Percentiles rank a stretch among this genome's conserved stretches.
These are phyloP conservation scores for Balanococcus diminutus DNA, from an alignment of 2,888 invertebrate species.

Conservation along the genomic window DNA sequence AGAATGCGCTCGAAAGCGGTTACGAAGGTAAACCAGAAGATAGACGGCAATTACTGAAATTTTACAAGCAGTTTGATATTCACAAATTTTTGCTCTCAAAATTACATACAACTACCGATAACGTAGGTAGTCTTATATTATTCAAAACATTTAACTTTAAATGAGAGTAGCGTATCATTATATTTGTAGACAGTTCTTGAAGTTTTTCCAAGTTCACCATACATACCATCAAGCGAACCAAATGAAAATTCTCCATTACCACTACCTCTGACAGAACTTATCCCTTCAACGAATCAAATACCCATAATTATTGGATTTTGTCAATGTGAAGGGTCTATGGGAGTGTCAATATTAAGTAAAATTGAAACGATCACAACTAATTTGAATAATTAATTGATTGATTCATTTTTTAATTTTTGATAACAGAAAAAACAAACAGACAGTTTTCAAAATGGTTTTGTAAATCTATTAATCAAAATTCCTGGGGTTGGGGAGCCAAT, in stretches of 20 bases:
- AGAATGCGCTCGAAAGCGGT: no score
- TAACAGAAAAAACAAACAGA: no score
- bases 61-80: no score
- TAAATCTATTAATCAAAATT: not conserved
- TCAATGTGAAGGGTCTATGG: not conserved
- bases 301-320: conserved; percentile 35
- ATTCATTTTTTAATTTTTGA: no score
- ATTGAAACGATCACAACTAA: not conserved
- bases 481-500: not conserved
- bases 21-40: no score
- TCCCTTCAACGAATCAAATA: not conserved
- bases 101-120: no score
- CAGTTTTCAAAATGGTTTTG: not conserved
- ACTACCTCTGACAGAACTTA: not conserved
- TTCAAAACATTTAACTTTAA: no score
- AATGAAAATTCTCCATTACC: not conserved
- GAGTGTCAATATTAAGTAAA: not conserved
- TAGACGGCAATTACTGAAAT: no score
- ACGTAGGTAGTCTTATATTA: no score
- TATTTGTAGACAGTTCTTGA: no score
- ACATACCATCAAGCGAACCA: not conserved
- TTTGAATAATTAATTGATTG: not conserved
- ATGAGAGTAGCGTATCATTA: no score
- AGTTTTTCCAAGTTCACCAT: conserved; percentile 19
- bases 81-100: no score